phyloP scores from a whole-genome alignment of 2,888 invertebrate genomes.

The Onchidella celtica region DNA sequence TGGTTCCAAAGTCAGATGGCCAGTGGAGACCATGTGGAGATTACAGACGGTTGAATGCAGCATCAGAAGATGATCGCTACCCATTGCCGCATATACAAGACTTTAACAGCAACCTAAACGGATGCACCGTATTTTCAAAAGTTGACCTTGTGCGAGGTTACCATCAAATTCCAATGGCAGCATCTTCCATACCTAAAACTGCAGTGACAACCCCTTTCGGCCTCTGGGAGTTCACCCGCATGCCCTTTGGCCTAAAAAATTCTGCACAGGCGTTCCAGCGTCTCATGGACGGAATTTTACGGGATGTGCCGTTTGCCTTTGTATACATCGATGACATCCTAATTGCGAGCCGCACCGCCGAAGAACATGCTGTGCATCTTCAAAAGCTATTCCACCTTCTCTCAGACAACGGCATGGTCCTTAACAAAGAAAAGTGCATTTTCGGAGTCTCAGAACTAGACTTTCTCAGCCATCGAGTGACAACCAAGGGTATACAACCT shows the following conservation, averaged over 20 bases:
- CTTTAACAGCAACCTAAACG: conserved; percentile 44
- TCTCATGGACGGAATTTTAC: conserved; percentile 33
- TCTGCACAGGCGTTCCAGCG: conserved; percentile 39
- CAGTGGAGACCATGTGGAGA: conserved; percentile 46
- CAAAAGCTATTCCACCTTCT: conserved; percentile 26
- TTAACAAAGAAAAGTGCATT: conserved; percentile 43
- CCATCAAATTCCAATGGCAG: conserved; percentile 51
- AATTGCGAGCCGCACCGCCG: conserved; percentile 18
- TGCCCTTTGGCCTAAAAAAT: conserved; percentile 39
- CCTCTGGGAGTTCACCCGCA: conserved; percentile 19
- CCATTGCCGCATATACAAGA: conserved; percentile 53
- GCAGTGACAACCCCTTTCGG: conserved; percentile 52
- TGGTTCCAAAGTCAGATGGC: conserved; percentile 77
- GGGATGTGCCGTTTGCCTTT: conserved; percentile 27
- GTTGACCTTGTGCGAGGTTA: conserved; percentile 52
- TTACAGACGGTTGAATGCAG: conserved; percentile 41
- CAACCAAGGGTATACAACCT: conserved; percentile 24
- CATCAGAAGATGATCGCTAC: conserved; percentile 47
- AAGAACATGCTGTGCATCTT: conserved; percentile 30
- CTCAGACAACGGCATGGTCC: conserved; percentile 28
- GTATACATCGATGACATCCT: conserved; percentile 31
- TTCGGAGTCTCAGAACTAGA: conserved; percentile 27
- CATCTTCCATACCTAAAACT: conserved; percentile 48
- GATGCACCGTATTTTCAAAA: conserved; percentile 55
- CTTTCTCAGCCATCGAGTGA: conserved; percentile 40